These are phyloP conservation scores for Phrixothrix hirtus DNA, from an alignment of 2,888 invertebrate genomes.

Conservation along the genomic window DNA sequence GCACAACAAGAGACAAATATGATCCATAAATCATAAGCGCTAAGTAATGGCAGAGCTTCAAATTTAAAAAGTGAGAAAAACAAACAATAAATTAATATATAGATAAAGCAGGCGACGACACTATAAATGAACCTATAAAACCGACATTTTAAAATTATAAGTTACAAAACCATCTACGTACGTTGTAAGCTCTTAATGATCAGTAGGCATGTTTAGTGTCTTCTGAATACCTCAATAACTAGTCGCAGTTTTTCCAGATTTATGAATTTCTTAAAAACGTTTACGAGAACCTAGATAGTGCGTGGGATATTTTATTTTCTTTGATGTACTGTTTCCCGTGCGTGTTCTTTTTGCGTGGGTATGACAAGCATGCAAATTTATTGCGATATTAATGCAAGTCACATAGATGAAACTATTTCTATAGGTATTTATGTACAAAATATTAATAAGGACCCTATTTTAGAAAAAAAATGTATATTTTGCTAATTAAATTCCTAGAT, in stretches of 20 bases:
- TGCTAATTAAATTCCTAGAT: too few species aligned
- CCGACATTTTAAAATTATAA: neutral
- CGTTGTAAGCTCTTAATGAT: too few species aligned
- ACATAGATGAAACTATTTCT: slow-evolving; percentile 24
- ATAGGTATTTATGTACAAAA: too few species aligned
- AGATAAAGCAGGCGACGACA: slow-evolving; percentile 3
- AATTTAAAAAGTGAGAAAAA: slow-evolving; percentile 24
- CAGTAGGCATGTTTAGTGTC: too few species aligned
- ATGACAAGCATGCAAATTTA: slow-evolving; percentile 36
- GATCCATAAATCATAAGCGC: slow-evolving; percentile 26
- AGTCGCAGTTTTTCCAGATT: slow-evolving; percentile 29
- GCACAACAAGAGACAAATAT: slow-evolving; percentile 26
- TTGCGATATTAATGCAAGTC: slow-evolving; percentile 26
- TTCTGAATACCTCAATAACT: too few species aligned
- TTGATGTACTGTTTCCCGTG: slow-evolving; percentile 38
- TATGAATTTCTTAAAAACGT: slow-evolving; percentile 31
- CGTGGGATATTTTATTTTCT: slow-evolving; percentile 33
- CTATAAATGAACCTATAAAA: too few species aligned
- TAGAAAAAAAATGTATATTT: too few species aligned
- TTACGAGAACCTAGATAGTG: slow-evolving; percentile 30
- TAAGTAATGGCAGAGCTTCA: slow-evolving; percentile 23
- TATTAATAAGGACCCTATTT: too few species aligned
- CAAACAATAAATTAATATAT: slow-evolving; percentile 24
- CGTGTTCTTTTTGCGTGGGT: slow-evolving; percentile 34
- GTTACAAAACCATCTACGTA: too few species aligned